Base-by-base conservation (phyloP, 2,797 vertebrate genomes). In the Argya squamiceps region DNA sequence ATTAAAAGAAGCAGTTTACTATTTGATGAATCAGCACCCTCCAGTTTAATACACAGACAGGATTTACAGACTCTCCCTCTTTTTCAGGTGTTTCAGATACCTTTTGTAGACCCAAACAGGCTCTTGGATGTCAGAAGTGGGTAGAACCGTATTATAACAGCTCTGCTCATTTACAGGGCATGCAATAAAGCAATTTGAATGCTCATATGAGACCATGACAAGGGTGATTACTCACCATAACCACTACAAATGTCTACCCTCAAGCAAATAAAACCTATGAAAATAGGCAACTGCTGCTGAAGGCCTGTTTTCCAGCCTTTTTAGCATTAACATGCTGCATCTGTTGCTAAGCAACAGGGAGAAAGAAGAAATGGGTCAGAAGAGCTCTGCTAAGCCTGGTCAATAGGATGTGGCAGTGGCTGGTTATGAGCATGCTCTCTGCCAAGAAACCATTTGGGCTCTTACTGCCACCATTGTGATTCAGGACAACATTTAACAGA, bases 261-360 rank as follows among this genome's bases (percentile, higher is more conserved):
- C 71, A 47, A 88, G 84, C 69, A 93, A 80, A 95, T 46, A 90
- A 92, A 89, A 76, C 58, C 52, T 87, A 90, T 67, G 62, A 87
- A 79, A 92, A 93, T 23, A 75, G 59, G 68, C 84, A 92, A 78
- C n/a, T 93, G 90, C 85, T 81, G 79, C 79, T 71, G 82, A 86
- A 90, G 87, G 90, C 79, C 81, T 67, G 52, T 92, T 90, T 92
- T 92, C 77, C 69, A 87, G 88, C 46, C 91, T 95, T 83, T 91
- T 95, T 52, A 96, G 83, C 85, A 85, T 80, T 62, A 95, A 70
- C 70, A 91, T 63, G 73, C 80, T 85, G 84, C 62, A 87, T 90
- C 83, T 83, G 97, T 97, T 97, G 97, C 97, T 93, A 96, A 91
- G 97, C 95, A 96, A 98, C 97, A 47, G 6, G 30, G n/a, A 93